These are phyloP conservation scores for Salarias fasciatus DNA, from an alignment of 2,797 vertebrate species.

Conservation along the genomic window DNA sequence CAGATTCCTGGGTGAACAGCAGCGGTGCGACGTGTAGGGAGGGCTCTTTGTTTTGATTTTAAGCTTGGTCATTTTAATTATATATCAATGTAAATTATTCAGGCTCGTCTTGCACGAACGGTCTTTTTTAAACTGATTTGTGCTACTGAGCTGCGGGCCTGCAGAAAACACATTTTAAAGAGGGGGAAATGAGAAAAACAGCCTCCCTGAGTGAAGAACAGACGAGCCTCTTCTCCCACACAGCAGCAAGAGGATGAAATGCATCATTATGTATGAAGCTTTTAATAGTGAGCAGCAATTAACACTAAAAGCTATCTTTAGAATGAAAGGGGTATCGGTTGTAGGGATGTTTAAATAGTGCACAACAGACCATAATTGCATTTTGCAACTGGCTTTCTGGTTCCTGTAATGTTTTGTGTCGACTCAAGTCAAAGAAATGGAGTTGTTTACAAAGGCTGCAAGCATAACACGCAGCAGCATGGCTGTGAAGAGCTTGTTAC, in stretches of 20 bases:
- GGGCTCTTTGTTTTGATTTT: constrained; percentile 61
- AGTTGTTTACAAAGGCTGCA: too few relatives aligned
- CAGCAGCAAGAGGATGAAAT: constrained; percentile 17
- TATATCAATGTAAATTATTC: constrained; percentile 60
- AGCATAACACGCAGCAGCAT: too few relatives aligned
- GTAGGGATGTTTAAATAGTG: background rate
- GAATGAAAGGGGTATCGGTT: background rate
- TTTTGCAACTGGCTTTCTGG: constrained; percentile 1
- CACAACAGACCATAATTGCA: too few relatives aligned
- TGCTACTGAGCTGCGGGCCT: constrained; percentile 33
- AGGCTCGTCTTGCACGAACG: constrained; percentile 22
- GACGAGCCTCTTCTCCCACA: constrained; percentile 21
- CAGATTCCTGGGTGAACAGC: constrained; percentile 29
- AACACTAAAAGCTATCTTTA: constrained; percentile 20
- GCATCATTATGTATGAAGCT: constrained; percentile 12
- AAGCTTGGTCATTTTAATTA: constrained; percentile 54
- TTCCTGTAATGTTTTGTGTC: background rate
- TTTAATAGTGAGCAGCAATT: constrained; percentile 19
- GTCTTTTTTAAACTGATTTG: constrained; percentile 39
- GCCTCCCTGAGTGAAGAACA: constrained; percentile 9
- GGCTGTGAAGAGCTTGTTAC: too few relatives aligned
- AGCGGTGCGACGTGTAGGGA: constrained; percentile 30
- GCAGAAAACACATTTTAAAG: constrained; percentile 32
- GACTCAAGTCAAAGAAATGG: background rate
- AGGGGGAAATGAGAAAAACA: too few relatives aligned